These are phyloP conservation scores for Hyposoter dolosus DNA, from an alignment of 2,888 invertebrate genomes.

Conservation along the genomic window DNA sequence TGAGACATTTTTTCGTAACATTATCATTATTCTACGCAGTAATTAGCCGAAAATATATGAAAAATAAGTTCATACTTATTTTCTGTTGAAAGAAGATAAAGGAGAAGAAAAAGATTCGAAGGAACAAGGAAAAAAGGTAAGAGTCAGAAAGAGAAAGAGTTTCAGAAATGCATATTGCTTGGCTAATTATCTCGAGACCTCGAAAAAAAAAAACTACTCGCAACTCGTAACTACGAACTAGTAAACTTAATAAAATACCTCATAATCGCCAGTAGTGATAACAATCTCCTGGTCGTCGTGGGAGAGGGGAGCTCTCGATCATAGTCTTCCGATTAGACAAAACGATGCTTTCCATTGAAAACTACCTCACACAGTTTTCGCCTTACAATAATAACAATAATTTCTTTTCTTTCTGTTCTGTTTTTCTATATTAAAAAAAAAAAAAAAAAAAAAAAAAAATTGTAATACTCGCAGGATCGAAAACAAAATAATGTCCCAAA, in stretches of 20 bases:
- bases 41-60: constrained; percentile 57
- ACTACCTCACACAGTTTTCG: not conserved
- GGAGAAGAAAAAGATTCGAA: not conserved
- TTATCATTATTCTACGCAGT: constrained; percentile 43
- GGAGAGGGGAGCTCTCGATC: constrained; percentile 17
- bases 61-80: not conserved
- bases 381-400: not conserved
- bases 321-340: constrained; percentile 33
- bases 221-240: constrained; percentile 49
- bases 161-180: constrained; percentile 64
- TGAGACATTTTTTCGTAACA: constrained; percentile 27
- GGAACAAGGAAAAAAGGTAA: constrained; percentile 30
- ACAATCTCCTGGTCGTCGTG: constrained; percentile 47
- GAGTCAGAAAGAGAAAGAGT: constrained; percentile 35
- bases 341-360: constrained; percentile 18
- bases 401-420: not conserved
- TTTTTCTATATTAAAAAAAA: constrained; percentile 17
- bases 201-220: constrained; percentile 32
- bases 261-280: constrained; percentile 58
- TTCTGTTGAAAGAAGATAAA: not conserved
- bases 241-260: constrained; percentile 65
- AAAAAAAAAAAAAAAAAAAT: constrained; percentile 19
- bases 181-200: constrained; percentile 61
- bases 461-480: constrained; percentile 51
- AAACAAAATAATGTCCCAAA: constrained; percentile 41